phyloP scores from a whole-genome alignment of 2,888 invertebrate species.

The Argyra leucocephala region DNA sequence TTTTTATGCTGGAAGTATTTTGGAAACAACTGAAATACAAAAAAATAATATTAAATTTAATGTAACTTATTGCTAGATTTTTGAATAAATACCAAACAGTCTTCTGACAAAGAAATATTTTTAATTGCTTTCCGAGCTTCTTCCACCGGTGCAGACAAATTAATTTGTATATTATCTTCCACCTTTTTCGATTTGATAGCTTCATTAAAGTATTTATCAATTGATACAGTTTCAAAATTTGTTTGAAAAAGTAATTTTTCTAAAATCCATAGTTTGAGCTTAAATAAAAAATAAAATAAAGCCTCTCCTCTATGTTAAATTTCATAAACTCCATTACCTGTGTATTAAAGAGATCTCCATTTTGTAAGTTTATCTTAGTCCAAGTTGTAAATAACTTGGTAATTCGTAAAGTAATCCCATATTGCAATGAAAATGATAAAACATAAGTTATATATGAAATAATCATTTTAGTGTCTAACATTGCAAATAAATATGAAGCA shows the following conservation, averaged over 20 bases:
- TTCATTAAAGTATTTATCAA: slow-evolving; percentile 1
- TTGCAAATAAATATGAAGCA: slow-evolving; percentile 34
- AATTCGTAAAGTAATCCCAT: slow-evolving; percentile 32
- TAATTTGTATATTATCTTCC: background rate
- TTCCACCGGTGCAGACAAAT: background rate
- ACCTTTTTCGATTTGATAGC: background rate
- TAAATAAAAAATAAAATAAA: background rate
- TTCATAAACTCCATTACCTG: slow-evolving; percentile 22
- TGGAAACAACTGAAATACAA: slow-evolving; percentile 16
- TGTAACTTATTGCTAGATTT: background rate
- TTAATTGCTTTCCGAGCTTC: background rate
- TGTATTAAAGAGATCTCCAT: slow-evolving; percentile 34
- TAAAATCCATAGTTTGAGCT: slow-evolving; percentile 27
- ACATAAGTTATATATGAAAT: slow-evolving; percentile 29
- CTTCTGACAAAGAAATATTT: background rate
- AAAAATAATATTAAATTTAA: background rate
- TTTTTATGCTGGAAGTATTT: background rate
- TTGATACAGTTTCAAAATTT: background rate
- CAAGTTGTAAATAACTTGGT: slow-evolving; percentile 33
- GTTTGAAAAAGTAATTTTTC: slow-evolving; percentile 27
- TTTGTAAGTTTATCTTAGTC: slow-evolving; percentile 36
- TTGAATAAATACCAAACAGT: background rate
- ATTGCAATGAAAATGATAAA: slow-evolving; percentile 30
- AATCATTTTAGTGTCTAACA: slow-evolving; percentile 31
- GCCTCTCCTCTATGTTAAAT: no score